Evolutionary conservation across 2,888 invertebrate genomes (phyloP).

Genomic region (Scaptomyza caliginosa): DNA sequence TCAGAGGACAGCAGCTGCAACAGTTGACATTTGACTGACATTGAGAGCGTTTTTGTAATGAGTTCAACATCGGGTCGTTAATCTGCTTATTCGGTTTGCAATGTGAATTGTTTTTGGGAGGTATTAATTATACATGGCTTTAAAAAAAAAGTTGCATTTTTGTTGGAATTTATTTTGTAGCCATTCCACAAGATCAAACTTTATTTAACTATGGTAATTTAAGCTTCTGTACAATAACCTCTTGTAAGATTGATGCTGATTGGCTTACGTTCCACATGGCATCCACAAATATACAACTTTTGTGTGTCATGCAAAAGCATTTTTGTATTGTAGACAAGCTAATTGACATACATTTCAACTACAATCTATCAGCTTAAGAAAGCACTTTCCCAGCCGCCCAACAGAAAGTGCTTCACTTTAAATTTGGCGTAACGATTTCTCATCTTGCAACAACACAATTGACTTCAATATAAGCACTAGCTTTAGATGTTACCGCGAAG

Average conservation of each 20-base stretch:
- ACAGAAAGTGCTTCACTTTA: conserved; percentile 23
- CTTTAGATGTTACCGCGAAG: conserved; percentile 20
- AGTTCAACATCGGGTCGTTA: neutral
- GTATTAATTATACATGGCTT: no score
- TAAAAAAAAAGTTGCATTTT: no score
- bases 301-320: neutral
- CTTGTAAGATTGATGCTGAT: no score
- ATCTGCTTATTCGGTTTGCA: no score
- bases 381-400: conserved; percentile 16
- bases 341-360: conserved; percentile 46
- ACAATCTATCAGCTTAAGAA: conserved; percentile 10
- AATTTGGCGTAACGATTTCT: conserved; percentile 20
- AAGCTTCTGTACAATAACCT: no score
- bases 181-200: no score
- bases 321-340: neutral
- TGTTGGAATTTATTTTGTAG: no score
- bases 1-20: neutral
- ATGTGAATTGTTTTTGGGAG: no score
- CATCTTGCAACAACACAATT: conserved; percentile 8
- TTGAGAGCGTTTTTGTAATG: conserved; percentile 18
- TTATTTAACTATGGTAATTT: no score
- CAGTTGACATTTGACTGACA: conserved; percentile 51
- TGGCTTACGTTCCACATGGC: neutral
- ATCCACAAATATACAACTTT: neutral
- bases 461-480: conserved; percentile 39